Conservation (phyloP, 2,888 invertebrate species). For the Notocelia uddmanniana region DNA sequence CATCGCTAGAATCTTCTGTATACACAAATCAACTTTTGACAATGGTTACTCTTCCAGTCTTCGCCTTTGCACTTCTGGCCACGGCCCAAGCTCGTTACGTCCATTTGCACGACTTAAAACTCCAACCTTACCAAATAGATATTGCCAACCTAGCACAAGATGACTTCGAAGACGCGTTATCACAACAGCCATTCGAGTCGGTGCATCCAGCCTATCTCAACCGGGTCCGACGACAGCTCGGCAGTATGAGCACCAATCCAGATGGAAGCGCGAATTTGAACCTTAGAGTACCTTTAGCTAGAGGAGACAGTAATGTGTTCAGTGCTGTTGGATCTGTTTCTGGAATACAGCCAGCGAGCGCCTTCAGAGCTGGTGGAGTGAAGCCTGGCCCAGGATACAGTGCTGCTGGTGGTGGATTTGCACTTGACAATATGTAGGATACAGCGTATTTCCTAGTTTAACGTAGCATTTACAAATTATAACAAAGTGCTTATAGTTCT, state of each 20-base stretch:
- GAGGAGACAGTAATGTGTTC: constrained; percentile 47
- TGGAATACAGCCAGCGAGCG: constrained; percentile 27
- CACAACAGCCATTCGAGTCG: constrained; percentile 11
- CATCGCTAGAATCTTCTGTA: too few relatives aligned
- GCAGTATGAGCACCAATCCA: constrained; percentile 46
- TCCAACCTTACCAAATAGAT: constrained; percentile 23
- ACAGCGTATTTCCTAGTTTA: not conserved
- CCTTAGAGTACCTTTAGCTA: constrained; percentile 47
- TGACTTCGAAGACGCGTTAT: constrained; percentile 29
- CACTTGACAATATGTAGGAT: constrained; percentile 65
- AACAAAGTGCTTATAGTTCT: not conserved
- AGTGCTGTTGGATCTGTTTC: constrained; percentile 46
- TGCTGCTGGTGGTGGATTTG: constrained; percentile 59
- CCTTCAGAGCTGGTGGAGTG: constrained; percentile 54
- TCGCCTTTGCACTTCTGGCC: constrained; percentile 9
- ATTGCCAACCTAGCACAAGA: constrained; percentile 14
- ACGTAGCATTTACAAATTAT: not conserved
- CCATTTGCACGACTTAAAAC: constrained; percentile 17
- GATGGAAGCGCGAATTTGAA: constrained; percentile 46
- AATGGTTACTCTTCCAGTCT: constrained; percentile 8
- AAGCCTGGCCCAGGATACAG: constrained; percentile 49
- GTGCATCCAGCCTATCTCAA: constrained; percentile 23
- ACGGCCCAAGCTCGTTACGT: constrained; percentile 20
- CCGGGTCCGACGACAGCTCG: constrained; percentile 39
- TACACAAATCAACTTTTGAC: not conserved